These are phyloP conservation scores for Brachionus koreanus DNA, from an alignment of 1,140 invertebrate species.

Conservation along the genomic window DNA sequence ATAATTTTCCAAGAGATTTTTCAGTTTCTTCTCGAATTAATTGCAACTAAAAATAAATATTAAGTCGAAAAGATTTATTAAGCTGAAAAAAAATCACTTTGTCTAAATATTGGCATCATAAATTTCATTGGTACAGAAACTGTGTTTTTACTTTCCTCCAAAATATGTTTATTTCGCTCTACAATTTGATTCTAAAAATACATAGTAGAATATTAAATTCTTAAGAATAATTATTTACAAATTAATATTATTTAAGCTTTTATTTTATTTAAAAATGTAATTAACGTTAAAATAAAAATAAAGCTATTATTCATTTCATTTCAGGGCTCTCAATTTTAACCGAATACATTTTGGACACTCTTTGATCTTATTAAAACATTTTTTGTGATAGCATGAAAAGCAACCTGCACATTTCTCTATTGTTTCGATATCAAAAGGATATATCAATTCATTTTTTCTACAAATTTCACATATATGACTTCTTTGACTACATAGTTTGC, in stretches of 20 bases:
- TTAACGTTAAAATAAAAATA: neutral
- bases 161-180: neutral
- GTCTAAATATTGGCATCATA: neutral
- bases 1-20: too few relatives aligned
- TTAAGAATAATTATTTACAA: too few relatives aligned
- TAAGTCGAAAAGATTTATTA: neutral
- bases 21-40: too few relatives aligned
- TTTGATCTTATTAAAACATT: neutral
- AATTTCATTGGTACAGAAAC: slow-evolving; percentile 13
- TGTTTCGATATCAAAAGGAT: slow-evolving; percentile 24
- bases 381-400: slow-evolving; percentile 29
- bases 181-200: neutral
- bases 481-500: slow-evolving; percentile 38
- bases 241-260: neutral
- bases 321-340: neutral
- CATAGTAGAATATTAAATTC: neutral
- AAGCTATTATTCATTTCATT: neutral
- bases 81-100: neutral
- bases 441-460: slow-evolving; percentile 12
- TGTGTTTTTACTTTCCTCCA: slow-evolving; percentile 20
- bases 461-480: slow-evolving; percentile 35
- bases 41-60: too few relatives aligned
- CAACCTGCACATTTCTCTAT: neutral
- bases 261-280: neutral
- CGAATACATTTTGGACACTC: slow-evolving; percentile 28